Percentiles rank a stretch among this genome's conserved stretches.
These are phyloP conservation scores for Microctenopoma stevenorrisi DNA, from an alignment of 2,797 vertebrate genomes.

Conservation along the genomic window DNA sequence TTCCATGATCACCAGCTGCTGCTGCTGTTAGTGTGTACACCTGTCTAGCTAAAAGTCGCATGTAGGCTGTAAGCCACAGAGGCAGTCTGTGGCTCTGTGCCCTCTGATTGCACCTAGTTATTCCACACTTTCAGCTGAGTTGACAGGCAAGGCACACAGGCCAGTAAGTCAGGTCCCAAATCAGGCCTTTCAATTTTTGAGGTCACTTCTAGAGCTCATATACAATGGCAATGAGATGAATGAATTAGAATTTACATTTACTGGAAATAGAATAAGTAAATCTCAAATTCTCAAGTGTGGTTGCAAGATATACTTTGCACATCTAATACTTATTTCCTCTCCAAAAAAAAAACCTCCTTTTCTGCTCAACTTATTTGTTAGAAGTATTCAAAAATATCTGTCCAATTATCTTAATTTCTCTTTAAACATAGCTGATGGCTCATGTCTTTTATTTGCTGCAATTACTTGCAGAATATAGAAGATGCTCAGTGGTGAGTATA, in stretches of 20 bases:
- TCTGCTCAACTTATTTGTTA: neutral
- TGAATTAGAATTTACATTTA: no score
- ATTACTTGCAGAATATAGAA: constrained; percentile 20
- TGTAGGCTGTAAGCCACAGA: constrained; percentile 64
- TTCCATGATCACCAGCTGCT: constrained; percentile 78
- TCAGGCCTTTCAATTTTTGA: constrained; percentile 63
- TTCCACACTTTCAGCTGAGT: constrained; percentile 69
- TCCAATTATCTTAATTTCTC: constrained; percentile 7
- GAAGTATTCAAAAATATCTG: neutral
- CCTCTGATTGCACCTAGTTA: constrained; percentile 75
- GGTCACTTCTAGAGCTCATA: constrained; percentile 56
- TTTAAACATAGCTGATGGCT: constrained; percentile 19
- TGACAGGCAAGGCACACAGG: constrained; percentile 66
- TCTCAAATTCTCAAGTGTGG: constrained; percentile 18
- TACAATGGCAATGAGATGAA: constrained; percentile 50
- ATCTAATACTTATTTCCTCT: neutral
- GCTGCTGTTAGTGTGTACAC: constrained; percentile 70
- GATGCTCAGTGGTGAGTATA: constrained; percentile 28
- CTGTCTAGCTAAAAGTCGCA: constrained; percentile 70
- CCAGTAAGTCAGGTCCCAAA: constrained; percentile 74
- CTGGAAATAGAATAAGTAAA: no score
- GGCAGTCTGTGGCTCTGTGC: constrained; percentile 70
- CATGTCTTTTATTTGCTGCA: constrained; percentile 20
- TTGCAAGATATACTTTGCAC: neutral
- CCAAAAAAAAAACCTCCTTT: neutral